Percentiles rank a stretch among this genome's conserved stretches.
Conservation (phyloP, 2,797 vertebrate species). For the Oryzias sinensis region DNA sequence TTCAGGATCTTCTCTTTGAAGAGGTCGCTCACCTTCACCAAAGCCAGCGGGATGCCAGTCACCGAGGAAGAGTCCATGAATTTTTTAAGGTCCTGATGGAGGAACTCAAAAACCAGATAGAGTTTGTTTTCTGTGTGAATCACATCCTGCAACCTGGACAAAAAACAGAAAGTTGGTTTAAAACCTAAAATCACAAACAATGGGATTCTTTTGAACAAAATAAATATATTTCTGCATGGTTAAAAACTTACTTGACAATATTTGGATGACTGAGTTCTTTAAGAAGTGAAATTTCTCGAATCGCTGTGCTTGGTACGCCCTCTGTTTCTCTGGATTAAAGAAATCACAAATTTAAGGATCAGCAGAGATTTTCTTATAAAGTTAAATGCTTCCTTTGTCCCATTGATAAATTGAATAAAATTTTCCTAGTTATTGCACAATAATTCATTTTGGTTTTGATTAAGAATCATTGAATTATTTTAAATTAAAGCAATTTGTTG, state of each 20-base stretch:
- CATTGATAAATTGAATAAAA: too few relatives aligned
- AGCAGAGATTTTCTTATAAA: too few relatives aligned
- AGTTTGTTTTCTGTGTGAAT: slow-evolving; percentile 98
- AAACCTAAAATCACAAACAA: neutral
- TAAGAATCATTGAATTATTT: too few relatives aligned
- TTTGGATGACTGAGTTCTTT: slow-evolving; percentile 94
- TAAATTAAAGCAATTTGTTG: too few relatives aligned
- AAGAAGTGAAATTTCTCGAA: slow-evolving; percentile 92
- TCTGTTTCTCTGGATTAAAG: slow-evolving; percentile 85
- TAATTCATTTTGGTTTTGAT: too few relatives aligned
- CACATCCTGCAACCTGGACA: slow-evolving; percentile 87
- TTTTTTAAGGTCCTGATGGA: slow-evolving; percentile 96
- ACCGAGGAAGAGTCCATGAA: slow-evolving; percentile 93
- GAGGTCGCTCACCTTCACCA: slow-evolving; percentile 85
- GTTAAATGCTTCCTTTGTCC: too few relatives aligned
- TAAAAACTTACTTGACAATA: slow-evolving; percentile 89
- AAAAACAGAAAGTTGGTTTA: neutral
- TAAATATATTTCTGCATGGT: neutral
- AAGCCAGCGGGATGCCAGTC: slow-evolving; percentile 86
- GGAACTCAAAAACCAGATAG: slow-evolving; percentile 98
- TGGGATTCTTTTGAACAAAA: neutral
- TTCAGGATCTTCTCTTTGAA: too few relatives aligned
- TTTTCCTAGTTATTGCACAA: too few relatives aligned
- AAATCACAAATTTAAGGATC: neutral
- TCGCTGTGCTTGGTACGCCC: slow-evolving; percentile 93